Conservation (phyloP, 2,113 vertebrate genomes). For the Alethe castanea region DNA sequence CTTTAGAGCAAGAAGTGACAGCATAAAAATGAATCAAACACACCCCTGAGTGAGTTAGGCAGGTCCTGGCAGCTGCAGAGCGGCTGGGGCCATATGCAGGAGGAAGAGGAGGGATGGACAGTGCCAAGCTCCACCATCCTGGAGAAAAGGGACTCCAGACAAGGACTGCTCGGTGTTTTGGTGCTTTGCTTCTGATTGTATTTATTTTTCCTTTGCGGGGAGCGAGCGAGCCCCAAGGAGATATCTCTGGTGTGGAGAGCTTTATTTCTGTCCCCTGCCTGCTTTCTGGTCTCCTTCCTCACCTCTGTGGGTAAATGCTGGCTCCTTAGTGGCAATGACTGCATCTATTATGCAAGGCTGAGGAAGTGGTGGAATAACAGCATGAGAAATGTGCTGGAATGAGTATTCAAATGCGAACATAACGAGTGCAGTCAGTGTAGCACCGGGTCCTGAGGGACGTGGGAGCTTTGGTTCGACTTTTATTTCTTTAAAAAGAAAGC, state of each 20-base stretch:
- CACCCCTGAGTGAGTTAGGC: rapidly evolving
- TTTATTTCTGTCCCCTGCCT: constrained; percentile 26
- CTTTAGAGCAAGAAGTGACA: neutral
- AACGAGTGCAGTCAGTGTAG: constrained; percentile 66
- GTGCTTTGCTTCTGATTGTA: neutral
- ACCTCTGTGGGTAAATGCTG: constrained; percentile 54
- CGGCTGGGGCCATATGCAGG: rapidly evolving
- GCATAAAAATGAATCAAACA: rapidly evolving
- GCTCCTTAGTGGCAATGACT: constrained; percentile 59
- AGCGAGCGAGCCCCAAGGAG: neutral
- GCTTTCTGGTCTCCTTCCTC: constrained; percentile 1
- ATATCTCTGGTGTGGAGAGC: neutral
- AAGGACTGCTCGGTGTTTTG: rapidly evolving
- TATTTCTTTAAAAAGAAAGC: constrained; percentile 40
- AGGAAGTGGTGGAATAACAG: constrained; percentile 64
- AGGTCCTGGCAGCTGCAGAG: neutral
- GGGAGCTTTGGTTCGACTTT: constrained; percentile 50
- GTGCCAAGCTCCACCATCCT: rapidly evolving
- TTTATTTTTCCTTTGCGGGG: neutral
- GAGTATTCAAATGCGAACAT: constrained; percentile 70
- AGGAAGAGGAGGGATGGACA: neutral
- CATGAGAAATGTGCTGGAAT: constrained; percentile 61
- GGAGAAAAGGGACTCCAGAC: neutral
- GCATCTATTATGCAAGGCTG: constrained; percentile 60
- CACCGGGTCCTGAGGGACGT: constrained; percentile 57